Conservation (phyloP, 2,113 vertebrate genomes). For the Sylvietta virens region DNA sequence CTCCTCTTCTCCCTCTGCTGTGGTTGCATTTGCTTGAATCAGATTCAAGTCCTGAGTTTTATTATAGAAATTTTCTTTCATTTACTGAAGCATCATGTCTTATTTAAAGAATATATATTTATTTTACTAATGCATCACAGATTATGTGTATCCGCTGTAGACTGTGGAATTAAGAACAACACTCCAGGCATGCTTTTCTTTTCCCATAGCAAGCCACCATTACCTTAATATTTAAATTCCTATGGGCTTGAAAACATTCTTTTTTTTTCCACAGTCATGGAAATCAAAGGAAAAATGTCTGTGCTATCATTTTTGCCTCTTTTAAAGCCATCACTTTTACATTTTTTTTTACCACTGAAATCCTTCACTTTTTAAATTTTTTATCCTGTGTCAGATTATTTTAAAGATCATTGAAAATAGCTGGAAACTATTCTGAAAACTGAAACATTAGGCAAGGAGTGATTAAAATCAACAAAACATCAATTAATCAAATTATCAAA, state of each 20-base stretch:
- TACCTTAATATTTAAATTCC: background rate
- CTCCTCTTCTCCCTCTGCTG: background rate
- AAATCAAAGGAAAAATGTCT: background rate
- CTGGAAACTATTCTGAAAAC: background rate
- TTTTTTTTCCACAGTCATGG: background rate
- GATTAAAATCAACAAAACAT: background rate
- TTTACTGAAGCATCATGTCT: background rate
- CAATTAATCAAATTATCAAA: background rate
- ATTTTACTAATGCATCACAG: background rate
- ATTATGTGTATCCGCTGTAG: background rate
- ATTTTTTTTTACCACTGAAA: background rate
- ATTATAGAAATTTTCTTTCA: background rate
- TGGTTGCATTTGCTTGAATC: background rate
- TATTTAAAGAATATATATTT: conserved; percentile 12
- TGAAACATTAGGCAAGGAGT: background rate
- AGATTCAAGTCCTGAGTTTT: background rate
- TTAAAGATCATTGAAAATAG: background rate
- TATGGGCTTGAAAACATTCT: background rate
- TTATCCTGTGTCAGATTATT: background rate
- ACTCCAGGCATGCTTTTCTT: background rate
- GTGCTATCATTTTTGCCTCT: background rate
- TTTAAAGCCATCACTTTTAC: background rate
- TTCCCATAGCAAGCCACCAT: background rate
- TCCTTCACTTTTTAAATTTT: background rate
- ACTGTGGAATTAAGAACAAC: background rate